These are phyloP conservation scores for Thaleichthys pacificus DNA, from an alignment of 2,797 vertebrate genomes.

Conservation along the genomic window DNA sequence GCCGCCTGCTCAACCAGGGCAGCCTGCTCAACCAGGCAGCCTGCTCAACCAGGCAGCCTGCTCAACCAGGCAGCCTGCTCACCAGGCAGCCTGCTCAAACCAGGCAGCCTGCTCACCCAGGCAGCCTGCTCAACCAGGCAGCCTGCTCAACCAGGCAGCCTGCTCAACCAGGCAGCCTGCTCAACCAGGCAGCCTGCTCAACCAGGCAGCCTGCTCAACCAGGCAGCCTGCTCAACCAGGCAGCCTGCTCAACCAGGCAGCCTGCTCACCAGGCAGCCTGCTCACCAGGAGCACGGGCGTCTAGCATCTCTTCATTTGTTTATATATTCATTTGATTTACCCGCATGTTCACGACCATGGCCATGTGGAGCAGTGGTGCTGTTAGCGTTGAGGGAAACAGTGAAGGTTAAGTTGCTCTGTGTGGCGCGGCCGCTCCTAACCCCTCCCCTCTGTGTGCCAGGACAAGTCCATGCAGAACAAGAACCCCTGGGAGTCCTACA, in stretches of 20 bases:
- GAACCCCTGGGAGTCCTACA: slow-evolving; percentile 99
- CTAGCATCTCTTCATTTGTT: no score
- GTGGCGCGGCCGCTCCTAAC: slow-evolving; percentile 38
- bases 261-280: slow-evolving; percentile 46
- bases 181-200: slow-evolving; percentile 53
- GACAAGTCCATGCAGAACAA: slow-evolving; percentile 93
- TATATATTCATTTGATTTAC: no score
- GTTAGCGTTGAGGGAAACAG: neutral
- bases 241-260: slow-evolving; percentile 50
- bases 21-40: slow-evolving; percentile 53
- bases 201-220: slow-evolving; percentile 55
- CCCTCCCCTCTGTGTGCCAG: slow-evolving; percentile 70
- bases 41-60: slow-evolving; percentile 54
- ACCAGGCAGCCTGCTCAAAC: slow-evolving; percentile 58
- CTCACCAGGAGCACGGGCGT: no score
- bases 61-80: slow-evolving; percentile 50
- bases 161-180: slow-evolving; percentile 54
- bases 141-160: slow-evolving; percentile 55
- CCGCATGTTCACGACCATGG: no score
- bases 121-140: slow-evolving; percentile 49
- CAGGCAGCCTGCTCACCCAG: slow-evolving; percentile 55
- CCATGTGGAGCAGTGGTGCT: no score
- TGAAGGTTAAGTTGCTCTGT: neutral
- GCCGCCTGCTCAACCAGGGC: slow-evolving; percentile 50
- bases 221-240: slow-evolving; percentile 53